These are phyloP conservation scores for Styela plicata DNA, from an alignment of 23 tunicate species.

Conservation along the genomic window DNA sequence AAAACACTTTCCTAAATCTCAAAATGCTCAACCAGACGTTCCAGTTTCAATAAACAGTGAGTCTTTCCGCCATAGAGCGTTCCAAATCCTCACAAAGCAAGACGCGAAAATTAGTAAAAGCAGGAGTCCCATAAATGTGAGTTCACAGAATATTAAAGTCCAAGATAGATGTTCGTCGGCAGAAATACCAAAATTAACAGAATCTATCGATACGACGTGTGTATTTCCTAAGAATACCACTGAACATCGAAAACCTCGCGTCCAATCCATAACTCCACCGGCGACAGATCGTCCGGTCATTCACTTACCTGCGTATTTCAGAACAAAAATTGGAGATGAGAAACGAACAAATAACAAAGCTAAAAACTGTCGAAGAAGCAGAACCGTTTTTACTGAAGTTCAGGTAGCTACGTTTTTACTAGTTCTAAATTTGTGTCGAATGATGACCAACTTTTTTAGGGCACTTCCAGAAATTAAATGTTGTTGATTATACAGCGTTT, in stretches of 20 bases:
- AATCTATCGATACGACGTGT: not conserved
- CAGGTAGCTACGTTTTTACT: too few species aligned
- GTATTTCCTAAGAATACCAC: not conserved
- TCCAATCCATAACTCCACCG: not conserved
- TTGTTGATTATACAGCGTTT: too few species aligned
- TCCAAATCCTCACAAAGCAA: constrained; percentile 5
- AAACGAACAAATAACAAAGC: constrained; percentile 20
- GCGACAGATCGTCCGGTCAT: not conserved
- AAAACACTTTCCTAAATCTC: not conserved
- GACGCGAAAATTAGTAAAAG: not conserved
- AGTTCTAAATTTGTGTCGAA: too few species aligned
- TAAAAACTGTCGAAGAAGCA: constrained; percentile 86
- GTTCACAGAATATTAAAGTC: not conserved
- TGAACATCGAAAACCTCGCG: not conserved
- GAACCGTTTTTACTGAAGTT: constrained; percentile 89
- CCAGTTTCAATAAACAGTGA: not conserved
- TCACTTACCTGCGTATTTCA: constrained; percentile 20
- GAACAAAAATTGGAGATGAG: constrained; percentile 13
- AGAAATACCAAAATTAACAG: not conserved
- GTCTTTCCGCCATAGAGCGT: constrained; percentile 12
- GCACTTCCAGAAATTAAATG: too few species aligned
- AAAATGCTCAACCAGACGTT: not conserved
- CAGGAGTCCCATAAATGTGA: not conserved
- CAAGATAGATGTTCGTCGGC: not conserved
- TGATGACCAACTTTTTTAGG: too few species aligned